These are phyloP conservation scores for Hippoglossus stenolepis DNA, from an alignment of 2,113 vertebrate genomes.

Conservation along the genomic window DNA sequence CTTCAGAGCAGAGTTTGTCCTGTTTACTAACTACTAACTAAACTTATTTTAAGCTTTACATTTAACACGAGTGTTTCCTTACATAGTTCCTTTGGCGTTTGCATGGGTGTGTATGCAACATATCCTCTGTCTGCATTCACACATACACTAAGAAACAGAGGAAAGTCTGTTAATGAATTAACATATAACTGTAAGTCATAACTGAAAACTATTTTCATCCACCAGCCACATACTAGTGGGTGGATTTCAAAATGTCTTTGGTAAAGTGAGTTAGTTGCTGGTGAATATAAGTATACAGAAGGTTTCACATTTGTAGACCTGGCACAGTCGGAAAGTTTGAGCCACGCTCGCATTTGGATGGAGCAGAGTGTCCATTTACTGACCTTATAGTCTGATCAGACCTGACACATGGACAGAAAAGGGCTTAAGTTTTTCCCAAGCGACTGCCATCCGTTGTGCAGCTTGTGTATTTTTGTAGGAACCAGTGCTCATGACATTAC, in stretches of 20 bases:
- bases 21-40: not conserved
- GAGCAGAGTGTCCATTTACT: constrained; percentile 20
- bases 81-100: constrained; percentile 44
- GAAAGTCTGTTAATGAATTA: constrained; percentile 4
- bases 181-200: constrained; percentile 20
- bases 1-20: not conserved
- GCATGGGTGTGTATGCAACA: constrained; percentile 27
- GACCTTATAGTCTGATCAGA: constrained; percentile 9
- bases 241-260: constrained; percentile 13
- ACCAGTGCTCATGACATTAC: not conserved
- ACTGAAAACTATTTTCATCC: constrained; percentile 14
- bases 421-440: not conserved
- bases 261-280: constrained; percentile 1
- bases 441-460: constrained; percentile 4
- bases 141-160: not conserved
- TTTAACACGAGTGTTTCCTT: constrained; percentile 39
- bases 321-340: constrained; percentile 15
- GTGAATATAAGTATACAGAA: constrained; percentile 9
- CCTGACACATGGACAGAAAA: not conserved
- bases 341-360: constrained; percentile 1
- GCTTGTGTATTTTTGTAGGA: not conserved
- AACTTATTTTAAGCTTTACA: constrained; percentile 13
- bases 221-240: constrained; percentile 4
- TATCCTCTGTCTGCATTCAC: not conserved
- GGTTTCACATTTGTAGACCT: not conserved